Evolutionary conservation across 2,797 vertebrate genomes (phyloP).

Genomic region (Pagetopsis macropterus): DNA sequence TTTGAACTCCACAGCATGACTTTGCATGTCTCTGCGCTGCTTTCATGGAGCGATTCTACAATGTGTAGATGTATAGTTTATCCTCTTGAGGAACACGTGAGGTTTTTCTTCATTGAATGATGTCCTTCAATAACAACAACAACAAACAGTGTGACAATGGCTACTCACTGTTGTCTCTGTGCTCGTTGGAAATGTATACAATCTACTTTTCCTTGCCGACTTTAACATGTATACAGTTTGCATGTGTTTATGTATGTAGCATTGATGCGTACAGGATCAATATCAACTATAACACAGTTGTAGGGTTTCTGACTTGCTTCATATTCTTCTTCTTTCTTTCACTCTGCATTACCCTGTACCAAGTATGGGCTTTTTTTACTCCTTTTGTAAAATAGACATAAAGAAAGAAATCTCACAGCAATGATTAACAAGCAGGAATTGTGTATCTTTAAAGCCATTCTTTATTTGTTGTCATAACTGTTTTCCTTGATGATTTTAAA

Average conservation of each 20-base stretch:
- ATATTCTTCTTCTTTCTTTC: constrained; percentile 43
- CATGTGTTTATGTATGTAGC: constrained; percentile 55
- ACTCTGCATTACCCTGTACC: constrained; percentile 48
- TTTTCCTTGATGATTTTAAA: constrained; percentile 62
- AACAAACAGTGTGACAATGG: constrained; percentile 34
- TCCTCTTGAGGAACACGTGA: constrained; percentile 10
- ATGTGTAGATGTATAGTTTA: constrained; percentile 29
- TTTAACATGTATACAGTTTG: constrained; percentile 40
- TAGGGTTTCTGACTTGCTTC: constrained; percentile 36
- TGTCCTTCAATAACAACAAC: constrained; percentile 36
- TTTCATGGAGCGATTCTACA: constrained; percentile 55
- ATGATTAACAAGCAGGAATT: constrained; percentile 78
- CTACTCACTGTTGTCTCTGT: constrained; percentile 28
- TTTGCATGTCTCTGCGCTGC: constrained; percentile 54
- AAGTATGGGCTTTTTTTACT: constrained; percentile 65
- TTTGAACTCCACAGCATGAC: constrained; percentile 49
- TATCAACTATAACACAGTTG: constrained; percentile 32
- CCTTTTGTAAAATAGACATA: constrained; percentile 63
- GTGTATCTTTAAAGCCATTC: constrained; percentile 77
- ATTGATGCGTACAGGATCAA: constrained; percentile 45
- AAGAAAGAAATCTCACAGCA: constrained; percentile 67
- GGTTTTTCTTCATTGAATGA: constrained; percentile 21
- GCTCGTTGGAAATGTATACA: constrained; percentile 45
- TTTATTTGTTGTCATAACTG: constrained; percentile 56
- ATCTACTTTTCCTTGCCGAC: constrained; percentile 51